Base-by-base conservation (phyloP, 2,888 invertebrate genomes). In the Tetragonula carbonaria region DNA sequence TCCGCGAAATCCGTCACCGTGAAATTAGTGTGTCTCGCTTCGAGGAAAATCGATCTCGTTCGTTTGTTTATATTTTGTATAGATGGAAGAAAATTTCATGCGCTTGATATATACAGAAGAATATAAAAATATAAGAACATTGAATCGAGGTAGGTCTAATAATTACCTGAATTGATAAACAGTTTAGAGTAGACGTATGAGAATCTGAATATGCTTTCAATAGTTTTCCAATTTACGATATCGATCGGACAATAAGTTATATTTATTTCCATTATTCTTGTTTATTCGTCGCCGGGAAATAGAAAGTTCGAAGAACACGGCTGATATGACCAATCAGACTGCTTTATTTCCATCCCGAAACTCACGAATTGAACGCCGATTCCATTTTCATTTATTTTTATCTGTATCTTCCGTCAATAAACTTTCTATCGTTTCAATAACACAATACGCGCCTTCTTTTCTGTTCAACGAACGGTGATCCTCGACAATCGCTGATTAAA, bases 1-100 rank as follows among this genome's bases (percentile, higher is more conserved):
- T 75, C 78, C 80, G 28, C 18, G 45, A 65, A 79, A 62, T 13
- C 59, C 82, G 55, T 28, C 72, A 68, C 65, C 75, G 51, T 59
- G 59, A 53, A 78, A 23, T 38, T 45, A 45, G 45, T 8, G 45
- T 45, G 8, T 45, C 50, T 66, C 55, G 50, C 74, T 78, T 74
- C 38, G 23, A n/a, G 23, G 2, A 16, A 33, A 55, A 67, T 74
- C 77, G 70, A 84, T 81, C 63, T 11, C 57, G 23, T 71, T 21
- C 68, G 23, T 28, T 23, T 23, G 62, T 45, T 45, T 45, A 45
- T 45, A 11, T 57, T 72, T 67, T 62, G 66, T 23, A 23, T 23
- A 33, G 45, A 18, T 38, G 23, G 1, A 53, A 62, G 50, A n/a
- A 11, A 50, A 18, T 28, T 16, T n/a, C 11, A 3, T 21, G 18